phyloP scores from a whole-genome alignment of 2,113 vertebrate genomes.

The Petroica traversi region DNA sequence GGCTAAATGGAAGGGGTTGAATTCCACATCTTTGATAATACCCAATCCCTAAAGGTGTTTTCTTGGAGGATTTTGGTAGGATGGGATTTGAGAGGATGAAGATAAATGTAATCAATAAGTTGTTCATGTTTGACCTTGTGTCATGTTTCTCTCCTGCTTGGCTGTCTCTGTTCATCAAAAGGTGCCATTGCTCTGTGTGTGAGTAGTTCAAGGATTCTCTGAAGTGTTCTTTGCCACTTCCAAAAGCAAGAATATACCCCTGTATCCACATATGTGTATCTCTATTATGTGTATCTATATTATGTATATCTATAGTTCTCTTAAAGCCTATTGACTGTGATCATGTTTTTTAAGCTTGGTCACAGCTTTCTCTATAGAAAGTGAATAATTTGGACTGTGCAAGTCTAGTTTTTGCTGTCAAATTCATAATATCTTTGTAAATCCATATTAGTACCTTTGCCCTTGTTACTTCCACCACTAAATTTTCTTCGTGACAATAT shows the following conservation, averaged over 20 bases:
- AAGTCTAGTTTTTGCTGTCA: not conserved
- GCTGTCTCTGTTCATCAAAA: not conserved
- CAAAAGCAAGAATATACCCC: not conserved
- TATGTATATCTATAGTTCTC: not conserved
- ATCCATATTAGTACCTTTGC: not conserved
- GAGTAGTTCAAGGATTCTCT: not conserved
- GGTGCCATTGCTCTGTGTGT: not conserved
- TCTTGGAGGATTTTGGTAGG: not conserved
- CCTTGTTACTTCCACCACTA: not conserved
- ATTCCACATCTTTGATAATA: not conserved
- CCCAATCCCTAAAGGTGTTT: not conserved
- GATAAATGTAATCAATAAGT: not conserved
- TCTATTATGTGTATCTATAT: not conserved
- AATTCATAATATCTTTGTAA: not conserved
- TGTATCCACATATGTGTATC: not conserved
- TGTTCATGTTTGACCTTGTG: not conserved
- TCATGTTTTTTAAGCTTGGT: not conserved
- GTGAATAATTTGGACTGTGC: not conserved
- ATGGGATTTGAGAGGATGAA: not conserved
- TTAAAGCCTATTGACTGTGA: fast-evolving
- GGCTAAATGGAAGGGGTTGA: not conserved
- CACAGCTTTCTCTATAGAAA: not conserved
- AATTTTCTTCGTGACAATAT: not conserved
- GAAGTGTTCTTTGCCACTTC: not conserved
- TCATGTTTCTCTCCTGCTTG: not conserved